Percentiles rank a stretch among this genome's conserved stretches.
Evolutionary conservation across 2,113 vertebrate species (phyloP).

Genomic region (Vombatus ursinus): DNA sequence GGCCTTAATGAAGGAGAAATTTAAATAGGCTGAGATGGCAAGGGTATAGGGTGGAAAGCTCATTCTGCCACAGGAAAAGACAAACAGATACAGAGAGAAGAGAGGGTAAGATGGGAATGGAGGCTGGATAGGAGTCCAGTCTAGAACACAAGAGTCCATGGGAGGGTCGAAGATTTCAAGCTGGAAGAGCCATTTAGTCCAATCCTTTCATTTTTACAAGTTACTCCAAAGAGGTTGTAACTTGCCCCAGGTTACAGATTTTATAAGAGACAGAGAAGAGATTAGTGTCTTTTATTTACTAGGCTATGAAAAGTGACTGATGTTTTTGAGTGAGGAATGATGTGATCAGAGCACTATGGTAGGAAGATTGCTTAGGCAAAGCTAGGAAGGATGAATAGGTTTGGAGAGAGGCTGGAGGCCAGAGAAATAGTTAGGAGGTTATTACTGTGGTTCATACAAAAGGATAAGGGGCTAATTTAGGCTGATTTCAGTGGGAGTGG

Average conservation of each 20-base stretch:
- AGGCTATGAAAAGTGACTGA: background rate
- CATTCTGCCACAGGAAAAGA: background rate
- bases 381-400: background rate
- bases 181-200: background rate
- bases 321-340: background rate
- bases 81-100: background rate
- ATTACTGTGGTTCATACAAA: background rate
- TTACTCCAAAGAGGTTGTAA: background rate
- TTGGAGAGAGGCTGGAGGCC: background rate
- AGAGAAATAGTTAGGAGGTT: background rate
- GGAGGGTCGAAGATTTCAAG: no score
- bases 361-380: background rate
- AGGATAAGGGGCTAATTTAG: background rate
- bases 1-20: background rate
- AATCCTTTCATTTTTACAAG: background rate
- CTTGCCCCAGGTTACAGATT: background rate
- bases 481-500: background rate
- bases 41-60: background rate
- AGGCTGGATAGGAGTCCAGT: background rate
- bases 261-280: background rate
- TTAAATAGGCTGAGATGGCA: background rate
- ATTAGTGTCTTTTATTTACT: background rate
- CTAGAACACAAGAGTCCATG: background rate
- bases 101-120: background rate
- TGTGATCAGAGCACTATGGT: background rate